Percentiles rank a stretch among this genome's conserved stretches.
Evolutionary conservation across 92 coral and sea anemone genomes (phyloP).

Genomic region (Epizoanthus stellaris): DNA sequence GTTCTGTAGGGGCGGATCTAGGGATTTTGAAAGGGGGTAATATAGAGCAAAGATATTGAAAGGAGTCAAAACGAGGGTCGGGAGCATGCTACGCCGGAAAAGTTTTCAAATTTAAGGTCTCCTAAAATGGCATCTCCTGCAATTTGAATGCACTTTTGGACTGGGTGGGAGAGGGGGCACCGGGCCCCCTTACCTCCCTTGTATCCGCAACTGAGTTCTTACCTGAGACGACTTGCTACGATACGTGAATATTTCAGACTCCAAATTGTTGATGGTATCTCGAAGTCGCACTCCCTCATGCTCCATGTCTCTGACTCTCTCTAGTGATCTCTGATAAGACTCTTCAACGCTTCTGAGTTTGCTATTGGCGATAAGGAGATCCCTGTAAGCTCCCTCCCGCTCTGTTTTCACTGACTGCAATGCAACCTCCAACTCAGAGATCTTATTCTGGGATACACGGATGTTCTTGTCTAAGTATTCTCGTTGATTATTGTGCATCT

Average conservation of each 20-base stretch:
- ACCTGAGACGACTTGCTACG: constrained; percentile 56
- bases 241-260: constrained; percentile 62
- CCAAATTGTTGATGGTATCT: constrained; percentile 56
- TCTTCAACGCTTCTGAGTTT: constrained; percentile 63
- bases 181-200: no score
- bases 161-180: no score
- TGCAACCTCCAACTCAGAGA: constrained; percentile 59
- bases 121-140: no score
- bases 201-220: background rate
- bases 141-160: no score
- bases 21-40: no score
- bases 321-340: constrained; percentile 65
- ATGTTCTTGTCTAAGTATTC: constrained; percentile 54
- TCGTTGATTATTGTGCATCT: constrained; percentile 48
- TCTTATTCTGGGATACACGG: constrained; percentile 48
- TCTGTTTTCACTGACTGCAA: constrained; percentile 57
- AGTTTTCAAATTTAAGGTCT: no score
- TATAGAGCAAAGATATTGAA: no score
- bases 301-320: constrained; percentile 67
- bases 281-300: constrained; percentile 52
- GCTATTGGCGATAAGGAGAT: constrained; percentile 50
- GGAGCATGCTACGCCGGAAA: no score
- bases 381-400: constrained; percentile 55
- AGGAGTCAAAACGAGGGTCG: no score
- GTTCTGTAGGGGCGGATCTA: no score